Conservation (phyloP, 2,888 invertebrate genomes). For the Diarsia rubi region DNA sequence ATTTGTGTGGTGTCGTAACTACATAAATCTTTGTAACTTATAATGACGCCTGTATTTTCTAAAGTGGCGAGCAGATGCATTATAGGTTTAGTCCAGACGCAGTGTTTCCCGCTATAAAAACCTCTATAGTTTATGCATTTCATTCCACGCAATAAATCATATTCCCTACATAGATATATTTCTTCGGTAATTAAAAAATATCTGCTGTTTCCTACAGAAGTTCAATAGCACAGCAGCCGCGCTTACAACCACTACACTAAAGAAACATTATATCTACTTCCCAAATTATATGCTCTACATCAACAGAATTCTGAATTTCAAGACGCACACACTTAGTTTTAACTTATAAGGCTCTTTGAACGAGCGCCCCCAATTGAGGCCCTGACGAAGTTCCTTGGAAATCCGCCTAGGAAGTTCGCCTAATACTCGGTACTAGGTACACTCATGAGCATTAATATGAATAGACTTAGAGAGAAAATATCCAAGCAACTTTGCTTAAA, state of each 20-base stretch:
- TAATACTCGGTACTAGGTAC: background rate
- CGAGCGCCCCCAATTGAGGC: background rate
- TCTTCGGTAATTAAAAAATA: too few species aligned
- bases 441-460: too few species aligned
- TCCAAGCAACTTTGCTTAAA: too few species aligned
- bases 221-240: too few species aligned
- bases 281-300: background rate
- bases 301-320: conserved; percentile 1
- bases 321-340: conserved; percentile 3
- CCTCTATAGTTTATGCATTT: background rate
- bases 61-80: background rate
- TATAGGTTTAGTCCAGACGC: background rate
- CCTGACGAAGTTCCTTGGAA: conserved; percentile 16
- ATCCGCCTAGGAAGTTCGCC: conserved; percentile 37
- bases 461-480: too few species aligned
- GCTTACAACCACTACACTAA: too few species aligned
- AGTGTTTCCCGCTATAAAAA: too few species aligned
- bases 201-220: too few species aligned
- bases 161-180: too few species aligned
- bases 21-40: background rate
- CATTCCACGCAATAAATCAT: background rate
- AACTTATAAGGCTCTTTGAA: conserved; percentile 31
- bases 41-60: rapidly evolving
- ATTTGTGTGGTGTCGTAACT: conserved; percentile 7
- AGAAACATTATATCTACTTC: too few species aligned